phyloP scores from a whole-genome alignment of 2,888 invertebrate species.

The Tipula vernalis region DNA sequence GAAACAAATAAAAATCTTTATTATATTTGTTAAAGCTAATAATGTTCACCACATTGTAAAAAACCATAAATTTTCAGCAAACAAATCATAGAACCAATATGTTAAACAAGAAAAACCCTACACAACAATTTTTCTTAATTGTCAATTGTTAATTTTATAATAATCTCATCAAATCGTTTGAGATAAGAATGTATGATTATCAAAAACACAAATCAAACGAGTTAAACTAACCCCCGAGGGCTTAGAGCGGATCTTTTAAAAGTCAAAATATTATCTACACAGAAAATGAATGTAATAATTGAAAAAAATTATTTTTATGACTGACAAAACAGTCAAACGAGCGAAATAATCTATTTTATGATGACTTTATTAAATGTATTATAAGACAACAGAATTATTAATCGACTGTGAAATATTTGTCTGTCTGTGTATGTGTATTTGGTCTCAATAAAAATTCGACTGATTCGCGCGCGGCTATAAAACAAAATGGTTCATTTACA shows the following conservation, averaged over 20 bases:
- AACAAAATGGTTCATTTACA: neutral
- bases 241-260: neutral
- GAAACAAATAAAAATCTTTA: too few species aligned
- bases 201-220: neutral
- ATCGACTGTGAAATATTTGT: neutral
- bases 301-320: neutral
- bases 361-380: neutral
- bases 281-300: neutral
- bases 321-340: neutral
- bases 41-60: neutral
- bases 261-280: neutral
- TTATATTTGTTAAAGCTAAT: too few species aligned
- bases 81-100: neutral
- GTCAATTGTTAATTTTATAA: neutral
- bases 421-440: neutral
- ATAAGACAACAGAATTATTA: neutral
- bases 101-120: neutral
- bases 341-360: too few species aligned
- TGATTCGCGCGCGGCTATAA: neutral
- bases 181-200: neutral
- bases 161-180: neutral
- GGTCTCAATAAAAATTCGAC: neutral
- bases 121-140: neutral
- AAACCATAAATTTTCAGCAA: neutral
- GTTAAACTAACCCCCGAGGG: neutral